Percentiles rank a stretch among this genome's conserved stretches.
These are phyloP conservation scores for Butastur rufipennis DNA, from an alignment of 2,113 vertebrate species.

Conservation along the genomic window DNA sequence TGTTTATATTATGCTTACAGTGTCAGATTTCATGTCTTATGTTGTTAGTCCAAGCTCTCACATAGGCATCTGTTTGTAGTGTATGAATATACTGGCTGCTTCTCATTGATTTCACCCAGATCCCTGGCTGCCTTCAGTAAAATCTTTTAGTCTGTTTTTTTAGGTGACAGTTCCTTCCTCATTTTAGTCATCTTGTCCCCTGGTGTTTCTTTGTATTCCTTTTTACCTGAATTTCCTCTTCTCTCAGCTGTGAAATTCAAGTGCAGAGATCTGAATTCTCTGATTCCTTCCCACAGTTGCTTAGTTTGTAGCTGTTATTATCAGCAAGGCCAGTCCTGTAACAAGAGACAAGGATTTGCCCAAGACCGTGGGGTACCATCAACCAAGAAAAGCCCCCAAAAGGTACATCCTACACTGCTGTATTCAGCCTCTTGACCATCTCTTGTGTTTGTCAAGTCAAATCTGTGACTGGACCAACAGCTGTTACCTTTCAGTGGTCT, in stretches of 20 bases:
- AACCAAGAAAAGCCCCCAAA: not conserved
- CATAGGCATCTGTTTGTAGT: not conserved
- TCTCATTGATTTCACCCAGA: not conserved
- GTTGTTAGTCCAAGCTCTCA: not conserved
- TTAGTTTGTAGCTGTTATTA: not conserved
- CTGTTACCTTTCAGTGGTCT: not conserved
- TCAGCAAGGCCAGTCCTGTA: not conserved
- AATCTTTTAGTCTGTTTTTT: not conserved
- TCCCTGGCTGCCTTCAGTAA: not conserved
- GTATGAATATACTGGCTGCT: not conserved
- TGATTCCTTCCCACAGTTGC: not conserved
- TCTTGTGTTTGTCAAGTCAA: not conserved
- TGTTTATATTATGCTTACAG: not conserved
- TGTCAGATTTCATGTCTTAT: not conserved
- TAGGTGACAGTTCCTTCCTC: not conserved
- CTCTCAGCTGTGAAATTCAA: not conserved
- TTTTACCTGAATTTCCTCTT: not conserved
- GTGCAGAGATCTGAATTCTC: not conserved
- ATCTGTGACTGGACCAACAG: not conserved
- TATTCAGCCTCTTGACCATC: not conserved
- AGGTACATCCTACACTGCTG: not conserved
- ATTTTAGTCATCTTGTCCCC: not conserved
- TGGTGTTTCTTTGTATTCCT: not conserved
- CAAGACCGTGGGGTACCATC: not conserved
- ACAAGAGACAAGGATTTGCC: not conserved